Conservation (phyloP, 2,113 vertebrate species). For the Hemibagrus wyckioides region DNA sequence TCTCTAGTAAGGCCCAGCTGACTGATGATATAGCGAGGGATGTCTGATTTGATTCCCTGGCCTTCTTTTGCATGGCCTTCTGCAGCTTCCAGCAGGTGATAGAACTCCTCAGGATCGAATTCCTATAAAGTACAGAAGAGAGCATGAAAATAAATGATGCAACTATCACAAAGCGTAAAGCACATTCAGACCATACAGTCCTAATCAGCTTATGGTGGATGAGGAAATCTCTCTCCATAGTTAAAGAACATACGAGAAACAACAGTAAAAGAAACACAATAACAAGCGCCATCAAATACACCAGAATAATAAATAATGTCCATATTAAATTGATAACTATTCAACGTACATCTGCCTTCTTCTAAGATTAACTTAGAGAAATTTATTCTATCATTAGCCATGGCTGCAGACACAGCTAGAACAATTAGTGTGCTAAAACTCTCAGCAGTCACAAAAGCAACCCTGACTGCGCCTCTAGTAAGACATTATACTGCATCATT, state of each 20-base stretch:
- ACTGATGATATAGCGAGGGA: slow-evolving; percentile 95
- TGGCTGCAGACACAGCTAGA: background rate
- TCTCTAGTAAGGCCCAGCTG: slow-evolving; percentile 96
- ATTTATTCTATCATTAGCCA: background rate
- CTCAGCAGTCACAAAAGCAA: background rate
- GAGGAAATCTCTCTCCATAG: background rate
- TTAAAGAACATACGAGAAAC: background rate
- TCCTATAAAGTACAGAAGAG: slow-evolving; percentile 73
- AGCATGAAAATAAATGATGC: background rate
- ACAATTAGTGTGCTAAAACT: background rate
- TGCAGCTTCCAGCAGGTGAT: slow-evolving; percentile 94
- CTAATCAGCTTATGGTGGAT: background rate
- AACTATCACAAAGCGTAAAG: background rate
- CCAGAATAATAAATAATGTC: background rate
- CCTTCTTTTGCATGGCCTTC: slow-evolving; percentile 98
- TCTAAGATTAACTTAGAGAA: background rate
- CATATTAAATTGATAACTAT: background rate
- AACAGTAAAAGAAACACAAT: too few species aligned
- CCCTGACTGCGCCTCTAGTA: background rate
- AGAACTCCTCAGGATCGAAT: slow-evolving; percentile 98
- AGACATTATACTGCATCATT: background rate
- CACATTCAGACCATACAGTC: background rate
- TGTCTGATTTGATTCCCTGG: slow-evolving; percentile 95
- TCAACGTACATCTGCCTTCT: background rate
- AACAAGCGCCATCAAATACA: background rate